phyloP scores from a whole-genome alignment of 2,797 vertebrate genomes.

The Bucorvus abyssinicus region DNA sequence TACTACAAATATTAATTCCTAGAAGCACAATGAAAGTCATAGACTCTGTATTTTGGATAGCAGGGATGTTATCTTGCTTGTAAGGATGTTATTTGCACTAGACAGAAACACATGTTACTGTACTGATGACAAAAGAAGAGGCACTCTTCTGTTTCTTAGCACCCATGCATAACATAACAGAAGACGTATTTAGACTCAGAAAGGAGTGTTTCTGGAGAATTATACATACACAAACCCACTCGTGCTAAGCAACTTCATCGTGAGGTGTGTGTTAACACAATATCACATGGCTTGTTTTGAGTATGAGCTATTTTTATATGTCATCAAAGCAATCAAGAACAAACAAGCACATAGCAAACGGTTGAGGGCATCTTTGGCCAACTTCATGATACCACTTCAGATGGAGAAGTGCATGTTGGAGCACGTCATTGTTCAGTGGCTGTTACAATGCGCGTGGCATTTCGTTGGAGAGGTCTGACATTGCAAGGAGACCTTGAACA shows the following conservation, averaged over 20 bases:
- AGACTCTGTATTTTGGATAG: neutral
- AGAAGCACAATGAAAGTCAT: neutral
- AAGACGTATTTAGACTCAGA: neutral
- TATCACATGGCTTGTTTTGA: neutral
- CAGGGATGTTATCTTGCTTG: neutral
- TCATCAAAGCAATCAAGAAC: neutral
- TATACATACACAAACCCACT: neutral
- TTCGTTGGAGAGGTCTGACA: neutral
- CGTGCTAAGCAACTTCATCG: neutral
- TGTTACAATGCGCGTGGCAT: accelerated
- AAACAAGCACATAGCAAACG: neutral
- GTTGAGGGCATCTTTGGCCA: neutral
- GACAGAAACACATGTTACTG: neutral
- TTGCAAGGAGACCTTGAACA: neutral
- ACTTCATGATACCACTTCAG: neutral
- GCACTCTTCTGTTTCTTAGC: neutral
- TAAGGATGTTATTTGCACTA: neutral
- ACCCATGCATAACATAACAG: neutral
- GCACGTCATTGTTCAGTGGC: accelerated
- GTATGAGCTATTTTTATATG: neutral
- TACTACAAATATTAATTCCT: neutral
- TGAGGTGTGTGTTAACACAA: neutral
- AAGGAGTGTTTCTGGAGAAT: neutral
- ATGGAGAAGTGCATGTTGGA: neutral
- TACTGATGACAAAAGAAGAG: neutral